A percentile compares a stretch with the other conserved stretches of the same genome.
Conservation (phyloP, 2,888 invertebrate species). For the Drosophila rellima region DNA sequence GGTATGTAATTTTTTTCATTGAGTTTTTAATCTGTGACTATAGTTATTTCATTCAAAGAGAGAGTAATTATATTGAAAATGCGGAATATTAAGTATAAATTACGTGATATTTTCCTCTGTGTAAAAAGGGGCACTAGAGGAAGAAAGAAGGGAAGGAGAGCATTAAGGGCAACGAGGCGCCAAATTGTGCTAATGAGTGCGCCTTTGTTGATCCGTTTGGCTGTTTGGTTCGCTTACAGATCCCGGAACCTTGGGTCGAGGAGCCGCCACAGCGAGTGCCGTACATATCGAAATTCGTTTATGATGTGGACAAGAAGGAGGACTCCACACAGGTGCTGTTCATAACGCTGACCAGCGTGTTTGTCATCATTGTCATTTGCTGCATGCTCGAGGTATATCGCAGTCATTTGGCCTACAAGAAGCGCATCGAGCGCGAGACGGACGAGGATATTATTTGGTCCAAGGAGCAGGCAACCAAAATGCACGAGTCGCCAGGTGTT, state of each 20-base stretch:
- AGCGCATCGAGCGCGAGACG: conserved; percentile 90
- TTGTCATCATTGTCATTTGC: conserved; percentile 89
- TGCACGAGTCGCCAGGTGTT: conserved; percentile 88
- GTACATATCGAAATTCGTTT: conserved; percentile 90
- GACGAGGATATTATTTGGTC: conserved; percentile 91
- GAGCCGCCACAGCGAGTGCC: conserved; percentile 92
- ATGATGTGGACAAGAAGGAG: conserved; percentile 91
- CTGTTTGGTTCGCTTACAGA: conserved; percentile 39
- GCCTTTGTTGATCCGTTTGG: conserved; percentile 52
- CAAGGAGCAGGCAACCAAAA: conserved; percentile 90
- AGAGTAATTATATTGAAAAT: background rate
- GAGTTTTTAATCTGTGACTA: too few species aligned
- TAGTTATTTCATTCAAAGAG: too few species aligned
- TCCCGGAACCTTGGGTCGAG: conserved; percentile 89
- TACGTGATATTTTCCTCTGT: background rate
- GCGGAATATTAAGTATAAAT: background rate
- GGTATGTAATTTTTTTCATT: too few species aligned
- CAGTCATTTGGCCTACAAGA: conserved; percentile 91
- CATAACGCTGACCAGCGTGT: conserved; percentile 91
- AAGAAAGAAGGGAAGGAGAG: background rate
- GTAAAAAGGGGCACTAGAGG: background rate
- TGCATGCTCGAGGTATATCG: conserved; percentile 92
- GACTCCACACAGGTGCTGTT: conserved; percentile 93
- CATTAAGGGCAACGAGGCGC: conserved; percentile 27
- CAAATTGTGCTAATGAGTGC: conserved; percentile 66